Base-by-base conservation (phyloP, 2,113 vertebrate species). In the Mirza zaza region DNA sequence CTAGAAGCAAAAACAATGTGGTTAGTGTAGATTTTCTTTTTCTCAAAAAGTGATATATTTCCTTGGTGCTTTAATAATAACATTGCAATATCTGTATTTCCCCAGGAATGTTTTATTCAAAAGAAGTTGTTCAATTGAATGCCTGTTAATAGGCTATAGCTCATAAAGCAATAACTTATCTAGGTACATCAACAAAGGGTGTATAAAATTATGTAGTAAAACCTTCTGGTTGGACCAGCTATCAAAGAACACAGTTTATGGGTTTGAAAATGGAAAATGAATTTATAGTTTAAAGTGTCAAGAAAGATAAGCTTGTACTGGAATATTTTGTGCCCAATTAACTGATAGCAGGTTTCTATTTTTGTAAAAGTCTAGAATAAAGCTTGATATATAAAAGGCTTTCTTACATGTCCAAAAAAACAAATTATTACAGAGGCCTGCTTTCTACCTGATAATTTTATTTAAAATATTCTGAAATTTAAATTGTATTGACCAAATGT, bases 201-300 rank as follows among this genome's bases (percentile, higher is more conserved):
- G 57, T 0, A 5, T 50, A 59, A 95, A 94, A 91, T 59, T 42
- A 25, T 48, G 73, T 61, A 91, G 45, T 27, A 92, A 87, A 92
- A 86, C 18, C 67, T 92, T 91, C 48, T 82, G 77, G 11, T 91
- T 79, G 12, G 61, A 81, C 80, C 63, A 17, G 12, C 48, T 87
- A 94, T 87, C 84, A 89, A 70, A 97, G 52, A 92, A 85, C 7
- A 82, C 71, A 63, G 48, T 68, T 94, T 87, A 86, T 57, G 59
- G 59, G 9, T 75, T 85, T 93, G 45, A 81, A 97, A 95, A 71
- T 77, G 70, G n/a, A 96, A 96, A 85, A 86, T 67, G 7, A 94
- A 96, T 96, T 97, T 95, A 94, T 39, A 84, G 67, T 63, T 93
- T 85, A 79, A 95, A 96, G 84, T 87, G 50, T 68, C 32, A 87